Evolutionary conservation across 2,113 vertebrate genomes (phyloP).

Genomic region (Xyliphius kryptos): DNA sequence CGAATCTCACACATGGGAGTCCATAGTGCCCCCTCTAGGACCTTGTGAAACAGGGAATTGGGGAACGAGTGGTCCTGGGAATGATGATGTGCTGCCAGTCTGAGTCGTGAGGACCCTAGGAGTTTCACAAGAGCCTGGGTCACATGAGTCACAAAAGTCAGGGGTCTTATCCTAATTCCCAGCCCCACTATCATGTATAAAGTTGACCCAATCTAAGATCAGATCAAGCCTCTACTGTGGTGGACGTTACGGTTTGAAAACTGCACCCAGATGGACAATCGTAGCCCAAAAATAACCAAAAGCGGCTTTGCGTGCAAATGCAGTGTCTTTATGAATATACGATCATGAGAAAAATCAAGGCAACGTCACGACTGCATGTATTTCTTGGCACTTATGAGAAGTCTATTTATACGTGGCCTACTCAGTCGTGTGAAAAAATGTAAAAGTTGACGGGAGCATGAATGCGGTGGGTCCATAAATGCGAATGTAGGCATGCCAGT

Average conservation of each 20-base stretch:
- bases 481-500: slow-evolving; percentile 3
- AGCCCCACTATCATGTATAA: slow-evolving; percentile 65
- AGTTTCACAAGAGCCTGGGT: slow-evolving; percentile 65
- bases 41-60: neutral
- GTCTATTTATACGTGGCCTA: slow-evolving; percentile 8
- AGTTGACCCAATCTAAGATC: slow-evolving; percentile 72
- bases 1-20: too few species aligned
- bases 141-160: slow-evolving; percentile 77
- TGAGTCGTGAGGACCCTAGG: slow-evolving; percentile 57
- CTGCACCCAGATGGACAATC: slow-evolving; percentile 23
- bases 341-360: slow-evolving; percentile 26
- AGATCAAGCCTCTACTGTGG: too few species aligned
- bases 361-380: slow-evolving; percentile 18
- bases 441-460: neutral
- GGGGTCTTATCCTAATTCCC: slow-evolving; percentile 80
- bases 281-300: slow-evolving; percentile 6
- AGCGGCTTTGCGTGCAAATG: slow-evolving; percentile 13
- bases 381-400: slow-evolving; percentile 13
- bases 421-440: slow-evolving; percentile 10
- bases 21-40: slow-evolving; percentile 9
- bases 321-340: slow-evolving; percentile 4
- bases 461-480: slow-evolving; percentile 5
- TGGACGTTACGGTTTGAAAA: too few species aligned
- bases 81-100: slow-evolving; percentile 68
- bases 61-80: slow-evolving; percentile 39